phyloP scores from a whole-genome alignment of 2,797 vertebrate genomes.

The Synanceia verrucosa region DNA sequence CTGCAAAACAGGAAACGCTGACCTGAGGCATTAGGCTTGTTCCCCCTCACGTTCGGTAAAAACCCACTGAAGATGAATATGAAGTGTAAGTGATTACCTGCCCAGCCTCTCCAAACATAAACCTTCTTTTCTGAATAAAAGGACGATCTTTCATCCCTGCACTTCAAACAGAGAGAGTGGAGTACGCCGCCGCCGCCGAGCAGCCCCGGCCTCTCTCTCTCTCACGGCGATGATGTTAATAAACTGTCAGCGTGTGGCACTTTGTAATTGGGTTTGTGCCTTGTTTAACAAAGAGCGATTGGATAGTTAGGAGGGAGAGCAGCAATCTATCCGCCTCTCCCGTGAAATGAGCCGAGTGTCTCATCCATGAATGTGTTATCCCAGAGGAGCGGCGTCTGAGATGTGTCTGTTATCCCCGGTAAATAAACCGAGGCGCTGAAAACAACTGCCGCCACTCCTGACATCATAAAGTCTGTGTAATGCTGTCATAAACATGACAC shows the following conservation, averaged over 20 bases:
- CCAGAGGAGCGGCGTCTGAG: slow-evolving; percentile 56
- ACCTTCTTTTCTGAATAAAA: slow-evolving; percentile 36
- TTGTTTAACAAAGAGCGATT: slow-evolving; percentile 83
- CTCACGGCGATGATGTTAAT: slow-evolving; percentile 73
- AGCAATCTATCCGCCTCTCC: slow-evolving; percentile 69
- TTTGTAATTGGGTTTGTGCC: slow-evolving; percentile 81
- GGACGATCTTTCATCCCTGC: slow-evolving; percentile 63
- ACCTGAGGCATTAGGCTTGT: slow-evolving; percentile 40
- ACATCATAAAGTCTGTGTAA: slow-evolving; percentile 71
- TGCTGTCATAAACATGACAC: slow-evolving; percentile 68
- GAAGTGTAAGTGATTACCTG: slow-evolving; percentile 60
- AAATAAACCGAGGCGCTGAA: slow-evolving; percentile 59
- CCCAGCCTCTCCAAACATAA: slow-evolving; percentile 40
- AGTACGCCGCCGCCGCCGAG: not conserved
- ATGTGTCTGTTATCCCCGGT: slow-evolving; percentile 70
- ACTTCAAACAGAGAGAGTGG: slow-evolving; percentile 64
- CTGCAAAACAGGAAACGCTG: slow-evolving; percentile 56
- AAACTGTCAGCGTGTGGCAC: slow-evolving; percentile 77
- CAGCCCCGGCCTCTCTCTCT: slow-evolving; percentile 35
- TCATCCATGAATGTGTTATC: slow-evolving; percentile 67
- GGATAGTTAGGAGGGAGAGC: slow-evolving; percentile 76
- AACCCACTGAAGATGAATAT: slow-evolving; percentile 35
- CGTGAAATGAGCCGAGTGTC: slow-evolving; percentile 76
- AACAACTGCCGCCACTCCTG: slow-evolving; percentile 33
- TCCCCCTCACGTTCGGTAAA: slow-evolving; percentile 11